Conservation (phyloP, 30 jellyfish, hydroid and myxozoan species). For the Phacellophora camtschatica region DNA sequence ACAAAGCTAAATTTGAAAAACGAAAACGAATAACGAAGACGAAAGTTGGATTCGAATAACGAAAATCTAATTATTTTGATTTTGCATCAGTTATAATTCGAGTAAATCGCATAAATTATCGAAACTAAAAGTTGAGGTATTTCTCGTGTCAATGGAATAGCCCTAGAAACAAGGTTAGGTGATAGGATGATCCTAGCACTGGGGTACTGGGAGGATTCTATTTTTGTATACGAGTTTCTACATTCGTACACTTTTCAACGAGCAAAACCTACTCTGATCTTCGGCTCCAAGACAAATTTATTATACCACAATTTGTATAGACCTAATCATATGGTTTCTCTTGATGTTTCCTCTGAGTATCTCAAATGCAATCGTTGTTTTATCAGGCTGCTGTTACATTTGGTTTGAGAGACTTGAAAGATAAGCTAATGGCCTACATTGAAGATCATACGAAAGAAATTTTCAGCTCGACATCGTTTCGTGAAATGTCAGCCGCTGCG, state of each 20-base stretch:
- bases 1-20: no score
- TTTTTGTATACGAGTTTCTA: no score
- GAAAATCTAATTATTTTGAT: no score
- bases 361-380: not conserved
- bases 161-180: no score
- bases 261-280: no score
- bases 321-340: not conserved
- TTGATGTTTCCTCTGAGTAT: not conserved
- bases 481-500: constrained; percentile 66
- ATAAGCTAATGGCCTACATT: constrained; percentile 61
- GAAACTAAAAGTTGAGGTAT: not conserved
- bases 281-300: no score
- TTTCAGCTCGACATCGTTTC: constrained; percentile 51
- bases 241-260: no score
- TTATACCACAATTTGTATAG: not conserved
- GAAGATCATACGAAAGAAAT: constrained; percentile 64
- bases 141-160: no score
- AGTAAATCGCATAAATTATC: no score
- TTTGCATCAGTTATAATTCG: no score
- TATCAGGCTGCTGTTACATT: constrained; percentile 86
- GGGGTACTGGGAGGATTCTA: not conserved
- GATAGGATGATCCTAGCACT: not conserved
- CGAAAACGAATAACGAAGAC: no score
- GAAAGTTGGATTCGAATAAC: no score
- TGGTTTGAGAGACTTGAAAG: constrained; percentile 56